Evolutionary conservation across 2,797 vertebrate genomes (phyloP).

Genomic region (Alcedo quadribrachys): DNA sequence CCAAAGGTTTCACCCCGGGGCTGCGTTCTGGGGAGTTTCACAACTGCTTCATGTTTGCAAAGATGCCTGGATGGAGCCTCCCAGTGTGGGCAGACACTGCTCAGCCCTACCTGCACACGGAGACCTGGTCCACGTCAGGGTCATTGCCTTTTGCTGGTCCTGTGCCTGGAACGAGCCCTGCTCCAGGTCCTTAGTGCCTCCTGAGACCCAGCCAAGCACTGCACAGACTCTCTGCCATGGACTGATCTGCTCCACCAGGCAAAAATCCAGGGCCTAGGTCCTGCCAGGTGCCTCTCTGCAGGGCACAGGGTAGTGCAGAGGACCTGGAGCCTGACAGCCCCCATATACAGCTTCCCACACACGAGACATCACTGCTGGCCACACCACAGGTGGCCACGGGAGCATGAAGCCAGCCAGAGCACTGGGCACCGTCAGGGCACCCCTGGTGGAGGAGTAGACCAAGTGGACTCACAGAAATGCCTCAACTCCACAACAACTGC

Average conservation of each 20-base stretch:
- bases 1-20: background rate
- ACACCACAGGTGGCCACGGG: background rate
- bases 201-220: background rate
- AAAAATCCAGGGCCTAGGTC: background rate
- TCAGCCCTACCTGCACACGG: rapidly evolving
- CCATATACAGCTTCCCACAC: rapidly evolving
- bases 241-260: background rate
- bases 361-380: background rate
- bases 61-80: rapidly evolving
- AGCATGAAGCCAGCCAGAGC: rapidly evolving
- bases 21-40: background rate
- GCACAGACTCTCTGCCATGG: too few species aligned
- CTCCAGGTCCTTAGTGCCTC: background rate
- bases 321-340: background rate
- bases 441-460: rapidly evolving
- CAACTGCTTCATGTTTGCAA: rapidly evolving
- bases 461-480: rapidly evolving
- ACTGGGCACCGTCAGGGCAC: rapidly evolving
- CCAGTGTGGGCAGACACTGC: rapidly evolving
- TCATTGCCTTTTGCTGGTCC: background rate
- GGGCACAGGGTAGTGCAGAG: rapidly evolving
- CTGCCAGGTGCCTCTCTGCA: background rate
- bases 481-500: rapidly evolving
- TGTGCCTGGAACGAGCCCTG: background rate
- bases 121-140: rapidly evolving